These are phyloP conservation scores for Platycheirus rosarum DNA, from an alignment of 2,888 invertebrate genomes.

Conservation along the genomic window DNA sequence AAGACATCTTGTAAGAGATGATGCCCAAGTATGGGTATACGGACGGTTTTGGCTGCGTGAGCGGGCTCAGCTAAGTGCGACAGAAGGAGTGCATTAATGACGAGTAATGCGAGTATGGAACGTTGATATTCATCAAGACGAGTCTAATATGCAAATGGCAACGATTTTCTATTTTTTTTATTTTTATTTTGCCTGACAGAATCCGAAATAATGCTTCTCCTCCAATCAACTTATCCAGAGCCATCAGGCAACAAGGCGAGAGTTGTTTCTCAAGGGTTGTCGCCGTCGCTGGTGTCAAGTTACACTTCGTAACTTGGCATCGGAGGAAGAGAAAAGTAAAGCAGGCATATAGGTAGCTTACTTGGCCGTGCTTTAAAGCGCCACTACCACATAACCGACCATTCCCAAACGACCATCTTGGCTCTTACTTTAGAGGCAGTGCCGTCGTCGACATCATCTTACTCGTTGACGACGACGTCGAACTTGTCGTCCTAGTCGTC, in stretches of 20 bases:
- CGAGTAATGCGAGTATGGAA: conserved; percentile 41
- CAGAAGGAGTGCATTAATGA: conserved; percentile 69
- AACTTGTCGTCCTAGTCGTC: conserved; percentile 30
- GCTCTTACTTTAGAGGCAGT: conserved; percentile 51
- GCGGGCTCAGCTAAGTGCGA: conserved; percentile 41
- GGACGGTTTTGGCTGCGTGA: conserved; percentile 22
- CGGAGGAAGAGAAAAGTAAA: conserved; percentile 54
- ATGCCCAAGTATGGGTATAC: not conserved
- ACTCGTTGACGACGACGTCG: conserved; percentile 18
- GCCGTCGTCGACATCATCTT: conserved; percentile 38
- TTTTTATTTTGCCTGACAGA: conserved; percentile 22
- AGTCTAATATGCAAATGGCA: conserved; percentile 66
- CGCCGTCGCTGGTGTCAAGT: conserved; percentile 72
- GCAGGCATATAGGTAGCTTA: conserved; percentile 28
- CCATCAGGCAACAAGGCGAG: conserved; percentile 41
- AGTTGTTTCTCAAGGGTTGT: conserved; percentile 67
- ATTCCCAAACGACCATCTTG: conserved; percentile 62
- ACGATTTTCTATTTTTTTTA: conserved; percentile 45
- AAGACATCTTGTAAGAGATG: conserved; percentile 58
- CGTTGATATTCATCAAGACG: conserved; percentile 21
- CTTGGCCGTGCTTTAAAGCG: conserved; percentile 60
- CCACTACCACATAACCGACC: conserved; percentile 40
- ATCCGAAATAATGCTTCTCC: conserved; percentile 43
- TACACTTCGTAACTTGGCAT: conserved; percentile 72
- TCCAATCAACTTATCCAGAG: conserved; percentile 3